Conservation (phyloP, 1,140 invertebrate genomes). For the Campodea augens region DNA sequence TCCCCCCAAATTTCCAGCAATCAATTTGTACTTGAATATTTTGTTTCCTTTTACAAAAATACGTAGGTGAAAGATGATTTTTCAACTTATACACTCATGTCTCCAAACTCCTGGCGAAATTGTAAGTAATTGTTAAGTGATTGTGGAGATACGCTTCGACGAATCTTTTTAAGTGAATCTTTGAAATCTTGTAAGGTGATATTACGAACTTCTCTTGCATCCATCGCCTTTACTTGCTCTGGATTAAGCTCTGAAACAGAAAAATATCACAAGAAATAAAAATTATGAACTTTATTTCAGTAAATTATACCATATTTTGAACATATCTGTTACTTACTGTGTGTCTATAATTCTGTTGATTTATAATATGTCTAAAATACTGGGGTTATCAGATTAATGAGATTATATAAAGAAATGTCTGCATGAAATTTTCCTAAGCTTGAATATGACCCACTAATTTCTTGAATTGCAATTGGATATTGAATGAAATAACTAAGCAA, state of each 20-base stretch:
- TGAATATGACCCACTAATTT: no score
- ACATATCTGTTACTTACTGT: background rate
- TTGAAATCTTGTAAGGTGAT: constrained; percentile 79
- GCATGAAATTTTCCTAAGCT: no score
- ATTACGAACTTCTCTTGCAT: constrained; percentile 57
- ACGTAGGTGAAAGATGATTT: no score
- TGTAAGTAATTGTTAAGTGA: constrained; percentile 73
- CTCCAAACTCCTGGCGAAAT: constrained; percentile 86
- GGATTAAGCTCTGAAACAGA: constrained; percentile 50
- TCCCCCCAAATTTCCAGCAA: no score
- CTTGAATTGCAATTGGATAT: no score
- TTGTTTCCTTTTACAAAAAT: no score
- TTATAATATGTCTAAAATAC: no score
- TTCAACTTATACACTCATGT: constrained; percentile 41
- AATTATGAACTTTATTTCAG: background rate
- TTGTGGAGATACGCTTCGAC: constrained; percentile 68
- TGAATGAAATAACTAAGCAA: no score
- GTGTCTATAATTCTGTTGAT: no score
- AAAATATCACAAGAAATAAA: constrained; percentile 9
- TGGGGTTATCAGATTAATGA: no score
- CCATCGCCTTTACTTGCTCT: constrained; percentile 63
- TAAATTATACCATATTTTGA: constrained; percentile 1
- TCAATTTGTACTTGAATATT: no score
- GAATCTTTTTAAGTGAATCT: constrained; percentile 71
- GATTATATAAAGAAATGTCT: no score